Base-by-base conservation (phyloP, 2,888 invertebrate genomes). In the Nemotelus nigrinus region DNA sequence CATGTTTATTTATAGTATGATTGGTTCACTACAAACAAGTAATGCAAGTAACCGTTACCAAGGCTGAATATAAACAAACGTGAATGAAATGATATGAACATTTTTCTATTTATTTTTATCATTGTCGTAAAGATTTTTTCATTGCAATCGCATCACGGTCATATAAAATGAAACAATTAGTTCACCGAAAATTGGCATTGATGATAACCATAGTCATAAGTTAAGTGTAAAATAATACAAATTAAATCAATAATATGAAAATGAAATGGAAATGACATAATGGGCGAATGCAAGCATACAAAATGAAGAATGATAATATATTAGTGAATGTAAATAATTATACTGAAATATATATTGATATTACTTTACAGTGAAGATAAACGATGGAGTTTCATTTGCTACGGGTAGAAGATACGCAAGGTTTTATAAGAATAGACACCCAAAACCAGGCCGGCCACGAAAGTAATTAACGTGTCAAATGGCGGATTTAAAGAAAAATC, bases 311-410 rank as follows among this genome's bases (percentile, higher is more conserved):
- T 64, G 50, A 25, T 25, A 25, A 67, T 77, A 50, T 77, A 77
- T 77, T 77, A 71, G 70, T 77, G 55, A 70, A 70, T 77, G 77
- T 77, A 77, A 70, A 77, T 77, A 77, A 10, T 4, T 70, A 63
- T 55, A 65, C 70, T 77, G 48, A 77, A 70, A 79, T 79, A 79
- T 79, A 79, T 79, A 79, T 79, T 79, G 78, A 79, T 79, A 79
- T 79, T 79, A 79, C 72, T 79, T 79, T 79, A 78, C 79, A 76
- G 76, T 76, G 55, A 76, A 57, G 44, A 72, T 47, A 58, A 57
- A 47, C 8, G 43, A 64, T 68, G 44, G 1, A 41, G 0, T 64
- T 67, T 50, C 39, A 53, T 53, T 53, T 25, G 25, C 25, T 25
- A 25, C 25, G 25, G 25, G 25, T 25, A 25, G 25, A 25, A 25